These are phyloP conservation scores for Tapirus terrestris DNA, from an alignment of 2,113 vertebrate species.

Conservation along the genomic window DNA sequence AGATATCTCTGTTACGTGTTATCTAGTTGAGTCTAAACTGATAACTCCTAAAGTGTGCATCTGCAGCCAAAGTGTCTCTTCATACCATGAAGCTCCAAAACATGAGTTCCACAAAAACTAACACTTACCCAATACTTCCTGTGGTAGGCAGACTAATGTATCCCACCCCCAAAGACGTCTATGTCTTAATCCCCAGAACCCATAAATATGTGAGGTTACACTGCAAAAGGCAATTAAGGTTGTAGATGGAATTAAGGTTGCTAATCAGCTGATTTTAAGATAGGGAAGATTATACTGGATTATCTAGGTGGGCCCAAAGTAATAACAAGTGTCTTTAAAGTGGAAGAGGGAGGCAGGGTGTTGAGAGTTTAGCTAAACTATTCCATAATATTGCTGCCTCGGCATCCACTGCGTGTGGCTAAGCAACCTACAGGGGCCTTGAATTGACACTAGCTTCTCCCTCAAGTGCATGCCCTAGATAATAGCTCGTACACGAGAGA, in stretches of 20 bases:
- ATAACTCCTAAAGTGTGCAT: not conserved
- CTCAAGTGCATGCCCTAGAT: not conserved
- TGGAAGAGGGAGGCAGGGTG: not conserved
- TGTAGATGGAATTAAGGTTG: not conserved
- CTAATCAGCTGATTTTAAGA: not conserved
- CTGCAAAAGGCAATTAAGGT: not conserved
- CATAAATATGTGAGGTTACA: not conserved
- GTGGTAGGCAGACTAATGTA: not conserved
- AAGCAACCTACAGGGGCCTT: not conserved
- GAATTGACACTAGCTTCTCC: not conserved
- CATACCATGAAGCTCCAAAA: not conserved
- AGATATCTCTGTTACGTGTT: not conserved
- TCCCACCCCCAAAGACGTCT: not conserved
- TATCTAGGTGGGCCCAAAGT: not conserved
- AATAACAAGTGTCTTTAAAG: not conserved
- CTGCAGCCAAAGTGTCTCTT: not conserved
- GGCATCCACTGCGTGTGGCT: not conserved
- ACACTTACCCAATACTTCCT: not conserved
- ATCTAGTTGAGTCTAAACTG: not conserved
- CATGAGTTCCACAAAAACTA: not conserved
- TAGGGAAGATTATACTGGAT: not conserved
- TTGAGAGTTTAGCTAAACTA: not conserved
- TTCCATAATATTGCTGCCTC: not conserved
- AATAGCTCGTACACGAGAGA: not conserved
- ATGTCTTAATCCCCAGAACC: not conserved